These are phyloP conservation scores for Patella pellucida DNA, from an alignment of 2,888 invertebrate species.

Conservation along the genomic window DNA sequence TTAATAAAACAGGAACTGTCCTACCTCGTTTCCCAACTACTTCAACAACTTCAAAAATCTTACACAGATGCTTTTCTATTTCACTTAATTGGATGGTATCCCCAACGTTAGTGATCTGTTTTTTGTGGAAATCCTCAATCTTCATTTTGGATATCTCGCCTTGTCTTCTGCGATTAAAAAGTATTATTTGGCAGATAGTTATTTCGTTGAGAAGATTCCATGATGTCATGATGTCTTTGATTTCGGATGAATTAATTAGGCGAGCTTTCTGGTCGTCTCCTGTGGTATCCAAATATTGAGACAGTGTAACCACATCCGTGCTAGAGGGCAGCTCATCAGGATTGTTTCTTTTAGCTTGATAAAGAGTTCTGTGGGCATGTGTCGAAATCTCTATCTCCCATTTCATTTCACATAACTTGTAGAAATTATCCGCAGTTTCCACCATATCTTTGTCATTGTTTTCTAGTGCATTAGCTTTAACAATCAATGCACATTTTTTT, in stretches of 20 bases:
- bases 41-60: background rate
- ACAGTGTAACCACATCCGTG: background rate
- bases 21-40: background rate
- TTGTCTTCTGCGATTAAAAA: background rate
- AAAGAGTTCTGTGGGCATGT: background rate
- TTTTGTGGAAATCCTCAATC: background rate
- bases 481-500: background rate
- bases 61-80: background rate
- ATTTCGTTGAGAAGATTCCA: background rate
- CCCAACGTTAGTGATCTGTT: background rate
- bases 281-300: background rate
- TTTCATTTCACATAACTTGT: conserved; percentile 1
- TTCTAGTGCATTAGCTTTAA: conserved; percentile 1
- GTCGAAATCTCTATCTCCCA: background rate
- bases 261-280: background rate
- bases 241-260: background rate
- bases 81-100: background rate
- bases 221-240: background rate
- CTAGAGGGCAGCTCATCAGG: background rate
- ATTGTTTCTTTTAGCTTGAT: background rate
- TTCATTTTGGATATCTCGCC: background rate
- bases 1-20: background rate
- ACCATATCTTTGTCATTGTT: background rate
- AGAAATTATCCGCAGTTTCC: background rate
- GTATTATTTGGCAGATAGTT: background rate